Evolutionary conservation across 2,113 vertebrate species (phyloP).

Genomic region (Silurus glanis): DNA sequence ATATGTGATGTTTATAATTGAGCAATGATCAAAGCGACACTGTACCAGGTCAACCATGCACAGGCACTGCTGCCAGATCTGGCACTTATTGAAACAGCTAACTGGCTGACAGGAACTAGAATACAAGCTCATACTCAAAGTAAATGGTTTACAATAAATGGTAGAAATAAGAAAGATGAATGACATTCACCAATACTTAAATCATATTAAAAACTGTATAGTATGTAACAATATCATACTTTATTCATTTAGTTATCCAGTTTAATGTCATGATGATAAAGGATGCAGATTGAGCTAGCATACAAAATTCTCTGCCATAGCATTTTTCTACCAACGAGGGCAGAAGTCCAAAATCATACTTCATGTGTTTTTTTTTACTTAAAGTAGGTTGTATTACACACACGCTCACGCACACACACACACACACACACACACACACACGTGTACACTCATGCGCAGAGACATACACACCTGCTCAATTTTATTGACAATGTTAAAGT

Average conservation of each 20-base stretch:
- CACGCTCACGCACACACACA: conserved; percentile 35
- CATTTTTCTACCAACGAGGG: neutral
- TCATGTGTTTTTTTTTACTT: neutral
- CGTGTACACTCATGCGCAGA: neutral
- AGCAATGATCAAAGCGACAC: neutral
- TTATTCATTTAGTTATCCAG: neutral
- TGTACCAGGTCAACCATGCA: neutral
- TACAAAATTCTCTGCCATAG: neutral
- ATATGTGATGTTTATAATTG: neutral
- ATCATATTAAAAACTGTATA: neutral
- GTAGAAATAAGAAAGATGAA: neutral
- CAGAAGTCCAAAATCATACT: neutral
- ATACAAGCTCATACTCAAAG: neutral
- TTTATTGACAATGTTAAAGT: neutral
- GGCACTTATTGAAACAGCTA: neutral
- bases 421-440: neutral
- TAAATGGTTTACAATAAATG: neutral
- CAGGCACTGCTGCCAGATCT: neutral
- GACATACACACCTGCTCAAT: neutral
- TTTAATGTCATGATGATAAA: neutral
- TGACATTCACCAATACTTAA: neutral
- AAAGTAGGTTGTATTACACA: neutral
- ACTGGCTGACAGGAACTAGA: neutral
- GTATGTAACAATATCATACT: neutral
- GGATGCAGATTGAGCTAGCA: neutral